A percentile compares a stretch with the other conserved stretches of the same genome.
Conservation (phyloP, 2,888 invertebrate genomes). For the Resseliella maxima region DNA sequence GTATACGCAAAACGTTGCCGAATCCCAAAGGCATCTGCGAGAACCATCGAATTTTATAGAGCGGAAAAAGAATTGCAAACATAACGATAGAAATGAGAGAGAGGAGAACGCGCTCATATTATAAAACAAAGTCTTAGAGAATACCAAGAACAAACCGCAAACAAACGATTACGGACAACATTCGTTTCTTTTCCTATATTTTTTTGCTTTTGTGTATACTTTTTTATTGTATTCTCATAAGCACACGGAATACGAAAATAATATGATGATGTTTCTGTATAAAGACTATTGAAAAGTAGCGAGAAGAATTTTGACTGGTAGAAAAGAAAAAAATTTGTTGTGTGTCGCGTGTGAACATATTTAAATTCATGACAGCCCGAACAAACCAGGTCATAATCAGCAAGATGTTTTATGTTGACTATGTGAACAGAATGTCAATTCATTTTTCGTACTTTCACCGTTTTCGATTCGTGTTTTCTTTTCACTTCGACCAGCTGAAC, state of each 20-base stretch:
- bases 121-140: neutral
- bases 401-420: slow-evolving; percentile 26
- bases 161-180: neutral
- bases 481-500: neutral
- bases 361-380: slow-evolving; percentile 35
- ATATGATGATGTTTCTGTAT: neutral
- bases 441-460: neutral
- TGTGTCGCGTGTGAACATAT: slow-evolving; percentile 39
- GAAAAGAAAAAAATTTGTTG: neutral
- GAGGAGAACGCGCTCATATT: neutral
- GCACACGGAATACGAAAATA: slow-evolving; percentile 16
- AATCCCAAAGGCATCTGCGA: slow-evolving; percentile 38
- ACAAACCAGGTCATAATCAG: slow-evolving; percentile 3
- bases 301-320: too few relatives aligned
- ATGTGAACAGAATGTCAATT: slow-evolving; percentile 50
- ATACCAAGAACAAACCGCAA: neutral
- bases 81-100: neutral
- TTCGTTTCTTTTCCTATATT: neutral
- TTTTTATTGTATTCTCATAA: neutral
- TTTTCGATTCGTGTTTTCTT: neutral
- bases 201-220: neutral
- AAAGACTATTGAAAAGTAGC: neutral
- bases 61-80: slow-evolving; percentile 28
- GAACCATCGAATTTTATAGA: slow-evolving; percentile 39
- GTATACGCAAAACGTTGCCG: neutral